Base-by-base conservation (phyloP, 2,113 vertebrate species). In the Spermophilus dauricus region DNA sequence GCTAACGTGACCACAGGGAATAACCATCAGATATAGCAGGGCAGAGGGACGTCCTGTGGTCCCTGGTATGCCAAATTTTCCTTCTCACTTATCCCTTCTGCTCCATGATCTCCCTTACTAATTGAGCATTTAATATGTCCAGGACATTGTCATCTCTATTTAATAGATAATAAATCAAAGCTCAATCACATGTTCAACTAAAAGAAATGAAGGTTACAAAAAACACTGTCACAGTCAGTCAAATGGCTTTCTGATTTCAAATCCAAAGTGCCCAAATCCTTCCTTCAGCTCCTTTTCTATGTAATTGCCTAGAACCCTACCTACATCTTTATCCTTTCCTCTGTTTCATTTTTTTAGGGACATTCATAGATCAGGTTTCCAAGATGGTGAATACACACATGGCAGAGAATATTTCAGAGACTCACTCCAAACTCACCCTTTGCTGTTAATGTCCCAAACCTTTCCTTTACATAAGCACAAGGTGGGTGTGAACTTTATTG, bases 1-100 rank as follows among this genome's bases (percentile, higher is more conserved):
- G 76, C 17, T n/a, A 37, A 72, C 3, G 2, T 3, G 5, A 61
- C 1, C 34, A 12, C 2, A 26, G 9, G 4, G 39, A 48, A 17
- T 11, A 37, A 16, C n/a, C 20, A 4, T 22, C 4, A 88, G n/a
- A 39, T 28, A 37, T 0, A 30, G 14, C 0, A 0, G 17, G 5
- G 34, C 70, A 17, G 4, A 45, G 18, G 28, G 13, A 0, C 32
- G 2, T 14, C 9, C 34, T 34, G 51, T 4, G 48, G 30, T n/a
- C 51, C 42, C 32, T 17, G 0, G 2, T 30, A 8, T 30, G 0
- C 28, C 65, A 11, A 4, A 13, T 28, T 51, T 69, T 17, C 81
- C 42, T 81, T 8, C 28, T 81, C 37, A 26, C 22, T 24, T 32
- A 30, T 1, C 28, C 5, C 20, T 26, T 73, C 61, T 76, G 34